Evolutionary conservation across 1,140 invertebrate species (phyloP).

Genomic region (Drosophila kanapiae): DNA sequence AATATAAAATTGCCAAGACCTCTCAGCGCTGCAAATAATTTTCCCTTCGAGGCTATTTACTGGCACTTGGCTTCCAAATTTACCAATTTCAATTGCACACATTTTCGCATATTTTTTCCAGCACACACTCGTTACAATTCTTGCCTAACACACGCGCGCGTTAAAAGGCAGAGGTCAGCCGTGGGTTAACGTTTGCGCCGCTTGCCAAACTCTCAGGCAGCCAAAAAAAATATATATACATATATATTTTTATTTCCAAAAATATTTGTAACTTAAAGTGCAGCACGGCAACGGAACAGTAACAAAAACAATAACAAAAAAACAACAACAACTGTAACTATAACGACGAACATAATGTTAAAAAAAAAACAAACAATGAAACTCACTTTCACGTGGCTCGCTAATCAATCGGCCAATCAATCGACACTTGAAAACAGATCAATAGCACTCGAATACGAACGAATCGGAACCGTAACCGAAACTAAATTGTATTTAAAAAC

Average conservation of each 20-base stretch:
- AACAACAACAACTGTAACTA: background rate
- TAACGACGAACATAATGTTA: no score
- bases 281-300: conserved; percentile 6
- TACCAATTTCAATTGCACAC: conserved; percentile 31
- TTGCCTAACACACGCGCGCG: conserved; percentile 33
- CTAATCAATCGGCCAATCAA: conserved; percentile 56
- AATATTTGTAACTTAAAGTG: conserved; percentile 38
- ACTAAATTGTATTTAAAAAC: conserved; percentile 22
- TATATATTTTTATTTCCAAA: conserved; percentile 34
- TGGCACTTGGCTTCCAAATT: conserved; percentile 5
- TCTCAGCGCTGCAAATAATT: background rate
- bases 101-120: conserved; percentile 29
- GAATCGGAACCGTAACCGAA: conserved; percentile 25
- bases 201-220: conserved; percentile 37
- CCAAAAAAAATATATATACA: conserved; percentile 26
- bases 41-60: background rate
- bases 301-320: background rate
- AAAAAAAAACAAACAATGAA: conserved; percentile 40
- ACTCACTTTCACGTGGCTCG: conserved; percentile 51
- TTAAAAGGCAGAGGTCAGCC: conserved; percentile 37
- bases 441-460: conserved; percentile 9
- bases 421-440: conserved; percentile 36
- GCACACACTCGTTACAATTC: conserved; percentile 40
- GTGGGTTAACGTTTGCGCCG: conserved; percentile 29
- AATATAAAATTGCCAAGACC: background rate